These are phyloP conservation scores for Sterrhoptilus dennistouni DNA, from an alignment of 2,113 vertebrate genomes.

Conservation along the genomic window DNA sequence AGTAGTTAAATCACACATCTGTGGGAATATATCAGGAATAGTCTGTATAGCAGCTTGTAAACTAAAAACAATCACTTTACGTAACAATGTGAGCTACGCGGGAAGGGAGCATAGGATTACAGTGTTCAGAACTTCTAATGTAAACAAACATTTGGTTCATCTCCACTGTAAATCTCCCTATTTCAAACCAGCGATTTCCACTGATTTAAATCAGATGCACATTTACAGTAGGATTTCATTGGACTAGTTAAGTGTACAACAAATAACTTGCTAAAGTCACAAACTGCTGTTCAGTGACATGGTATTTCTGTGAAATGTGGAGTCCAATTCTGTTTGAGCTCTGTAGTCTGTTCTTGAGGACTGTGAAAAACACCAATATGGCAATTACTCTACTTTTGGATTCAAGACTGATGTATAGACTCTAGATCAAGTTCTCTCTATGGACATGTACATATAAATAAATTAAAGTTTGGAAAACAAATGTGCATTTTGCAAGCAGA, in stretches of 20 bases:
- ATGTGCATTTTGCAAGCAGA: fast-evolving
- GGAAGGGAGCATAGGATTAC: not conserved
- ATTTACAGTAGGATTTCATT: not conserved
- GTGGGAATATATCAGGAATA: not conserved
- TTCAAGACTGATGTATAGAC: not conserved
- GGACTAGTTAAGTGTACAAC: not conserved
- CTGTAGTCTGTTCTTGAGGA: not conserved
- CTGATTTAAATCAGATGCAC: not conserved
- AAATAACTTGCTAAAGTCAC: not conserved
- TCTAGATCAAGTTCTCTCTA: not conserved
- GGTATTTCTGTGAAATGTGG: not conserved
- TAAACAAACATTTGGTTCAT: not conserved
- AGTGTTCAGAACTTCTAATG: not conserved
- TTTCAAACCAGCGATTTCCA: not conserved
- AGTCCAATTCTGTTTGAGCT: not conserved
- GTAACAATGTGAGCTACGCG: not conserved
- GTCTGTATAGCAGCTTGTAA: not conserved
- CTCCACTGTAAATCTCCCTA: not conserved
- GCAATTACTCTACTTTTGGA: not conserved
- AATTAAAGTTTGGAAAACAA: not conserved
- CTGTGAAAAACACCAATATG: not conserved
- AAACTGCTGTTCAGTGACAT: not conserved
- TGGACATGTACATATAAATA: not conserved
- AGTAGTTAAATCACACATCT: not conserved
- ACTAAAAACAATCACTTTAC: not conserved